A percentile compares a stretch with the other conserved stretches of the same genome.
phyloP scores from a whole-genome alignment of 2,797 vertebrate species.

The Lagorchestes hirsutus region DNA sequence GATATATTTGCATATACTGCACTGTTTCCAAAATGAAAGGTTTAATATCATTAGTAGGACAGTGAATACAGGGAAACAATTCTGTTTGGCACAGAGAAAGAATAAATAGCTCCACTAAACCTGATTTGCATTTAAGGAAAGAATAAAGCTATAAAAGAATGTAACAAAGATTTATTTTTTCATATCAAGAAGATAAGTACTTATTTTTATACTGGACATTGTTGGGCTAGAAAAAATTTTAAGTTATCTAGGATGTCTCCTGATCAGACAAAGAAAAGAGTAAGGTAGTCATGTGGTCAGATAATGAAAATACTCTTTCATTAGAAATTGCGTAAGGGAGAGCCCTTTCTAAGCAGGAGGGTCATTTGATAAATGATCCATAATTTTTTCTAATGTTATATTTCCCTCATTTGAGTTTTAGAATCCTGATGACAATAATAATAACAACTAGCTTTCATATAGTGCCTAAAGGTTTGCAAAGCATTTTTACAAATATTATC shows the following conservation, averaged over 20 bases:
- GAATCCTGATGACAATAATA: not conserved
- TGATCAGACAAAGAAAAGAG: not conserved
- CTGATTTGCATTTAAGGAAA: not conserved
- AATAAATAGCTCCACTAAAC: constrained; percentile 18
- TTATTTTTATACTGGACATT: not conserved
- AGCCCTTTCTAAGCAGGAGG: not conserved
- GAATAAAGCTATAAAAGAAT: not conserved
- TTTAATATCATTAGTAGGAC: not conserved
- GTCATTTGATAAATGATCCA: not conserved
- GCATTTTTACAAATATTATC: not conserved
- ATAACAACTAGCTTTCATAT: not conserved
- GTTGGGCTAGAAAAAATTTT: not conserved
- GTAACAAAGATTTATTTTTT: not conserved
- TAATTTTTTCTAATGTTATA: not conserved
- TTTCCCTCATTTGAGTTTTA: not conserved
- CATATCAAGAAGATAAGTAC: not conserved
- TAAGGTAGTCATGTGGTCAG: not conserved
- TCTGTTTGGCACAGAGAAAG: not conserved
- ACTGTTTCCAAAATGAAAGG: constrained; percentile 5
- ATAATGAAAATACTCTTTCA: not conserved
- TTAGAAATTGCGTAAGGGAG: not conserved
- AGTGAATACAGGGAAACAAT: not conserved
- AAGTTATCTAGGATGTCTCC: not conserved
- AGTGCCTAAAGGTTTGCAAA: not conserved
- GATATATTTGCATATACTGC: not conserved